These are phyloP conservation scores for Stichodactyla mertensii DNA, from an alignment of 64 coral and sea anemone genomes.

Conservation along the genomic window DNA sequence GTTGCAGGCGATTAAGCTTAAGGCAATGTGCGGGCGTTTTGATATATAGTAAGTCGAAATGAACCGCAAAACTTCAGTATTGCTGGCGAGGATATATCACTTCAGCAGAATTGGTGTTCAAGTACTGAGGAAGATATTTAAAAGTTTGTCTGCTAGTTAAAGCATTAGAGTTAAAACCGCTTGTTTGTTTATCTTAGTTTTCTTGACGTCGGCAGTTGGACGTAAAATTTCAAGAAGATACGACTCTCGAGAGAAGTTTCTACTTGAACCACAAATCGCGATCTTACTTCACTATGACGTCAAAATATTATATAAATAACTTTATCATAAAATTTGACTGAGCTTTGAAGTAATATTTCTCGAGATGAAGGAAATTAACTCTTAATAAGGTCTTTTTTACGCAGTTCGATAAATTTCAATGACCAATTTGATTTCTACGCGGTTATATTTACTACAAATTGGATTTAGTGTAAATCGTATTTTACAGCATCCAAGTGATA, in stretches of 20 bases:
- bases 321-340: conserved; percentile 3
- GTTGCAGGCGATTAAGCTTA: no score
- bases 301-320: not conserved
- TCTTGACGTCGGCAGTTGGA: not conserved
- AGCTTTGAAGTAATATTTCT: not conserved
- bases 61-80: no score
- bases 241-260: not conserved
- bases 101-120: no score
- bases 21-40: no score
- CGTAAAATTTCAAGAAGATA: not conserved
- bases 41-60: no score
- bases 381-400: not conserved
- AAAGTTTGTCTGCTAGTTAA: not conserved
- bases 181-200: not conserved
- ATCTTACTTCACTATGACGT: not conserved
- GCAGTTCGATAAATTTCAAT: not conserved
- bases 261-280: not conserved
- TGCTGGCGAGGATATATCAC: no score
- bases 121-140: not conserved
- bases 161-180: not conserved
- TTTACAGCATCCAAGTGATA: no score
- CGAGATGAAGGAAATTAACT: not conserved
- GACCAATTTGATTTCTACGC: not conserved
- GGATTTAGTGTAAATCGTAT: no score
- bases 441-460: not conserved